These are phyloP conservation scores for Thunnus albacares DNA, from an alignment of 2,797 vertebrate genomes.

Conservation along the genomic window DNA sequence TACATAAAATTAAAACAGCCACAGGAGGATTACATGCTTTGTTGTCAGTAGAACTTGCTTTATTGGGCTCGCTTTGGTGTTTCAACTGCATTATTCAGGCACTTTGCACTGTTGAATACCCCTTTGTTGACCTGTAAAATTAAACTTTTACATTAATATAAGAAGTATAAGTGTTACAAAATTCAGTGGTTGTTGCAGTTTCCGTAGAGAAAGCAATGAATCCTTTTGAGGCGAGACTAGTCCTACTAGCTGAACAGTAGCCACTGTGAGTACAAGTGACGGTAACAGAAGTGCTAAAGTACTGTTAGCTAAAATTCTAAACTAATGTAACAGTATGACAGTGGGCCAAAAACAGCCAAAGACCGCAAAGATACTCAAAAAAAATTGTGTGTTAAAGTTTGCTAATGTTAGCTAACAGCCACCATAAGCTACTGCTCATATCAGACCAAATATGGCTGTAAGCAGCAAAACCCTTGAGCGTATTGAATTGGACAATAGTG, in stretches of 20 bases:
- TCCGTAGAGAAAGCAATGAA: not conserved
- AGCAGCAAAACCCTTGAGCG: not conserved
- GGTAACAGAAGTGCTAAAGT: not conserved
- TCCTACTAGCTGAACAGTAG: not conserved
- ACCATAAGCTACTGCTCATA: too few species aligned
- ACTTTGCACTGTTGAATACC: not conserved
- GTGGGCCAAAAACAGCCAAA: not conserved
- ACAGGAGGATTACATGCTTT: not conserved
- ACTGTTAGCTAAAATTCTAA: not conserved
- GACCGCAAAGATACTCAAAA: not conserved
- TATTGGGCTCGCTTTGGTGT: slow-evolving; percentile 6
- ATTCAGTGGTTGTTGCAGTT: not conserved
- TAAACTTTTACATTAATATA: not conserved
- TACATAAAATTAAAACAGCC: not conserved
- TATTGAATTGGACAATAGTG: slow-evolving; percentile 1
- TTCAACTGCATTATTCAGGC: not conserved
- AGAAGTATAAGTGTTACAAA: not conserved
- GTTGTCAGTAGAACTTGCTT: not conserved
- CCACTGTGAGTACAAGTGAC: not conserved
- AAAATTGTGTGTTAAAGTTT: not conserved
- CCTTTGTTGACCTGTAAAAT: not conserved
- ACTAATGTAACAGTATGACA: not conserved
- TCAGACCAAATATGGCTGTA: too few species aligned
- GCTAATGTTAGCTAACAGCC: too few species aligned
- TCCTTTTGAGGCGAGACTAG: not conserved